These are phyloP conservation scores for cat (Felis catus) DNA, from an alignment of 2,113 vertebrate genomes.

Conservation along the genomic window DNA sequence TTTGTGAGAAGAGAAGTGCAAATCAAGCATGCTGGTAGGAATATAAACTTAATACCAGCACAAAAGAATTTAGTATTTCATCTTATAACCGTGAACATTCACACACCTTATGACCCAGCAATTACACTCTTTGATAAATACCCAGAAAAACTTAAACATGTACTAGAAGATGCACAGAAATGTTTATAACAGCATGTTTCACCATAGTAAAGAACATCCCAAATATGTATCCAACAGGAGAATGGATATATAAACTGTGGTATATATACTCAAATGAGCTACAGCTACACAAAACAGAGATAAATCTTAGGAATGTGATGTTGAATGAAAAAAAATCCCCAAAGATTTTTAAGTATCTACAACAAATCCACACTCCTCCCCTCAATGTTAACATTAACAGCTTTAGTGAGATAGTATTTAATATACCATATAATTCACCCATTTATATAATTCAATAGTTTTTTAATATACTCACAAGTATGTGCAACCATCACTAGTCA, in stretches of 20 bases:
- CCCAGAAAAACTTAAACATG: not conserved
- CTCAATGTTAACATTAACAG: not conserved
- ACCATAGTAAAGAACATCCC: not conserved
- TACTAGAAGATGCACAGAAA: not conserved
- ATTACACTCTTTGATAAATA: not conserved
- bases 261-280: not conserved
- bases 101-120: not conserved
- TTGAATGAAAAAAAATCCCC: not conserved
- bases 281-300: not conserved
- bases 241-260: not conserved
- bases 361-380: not conserved
- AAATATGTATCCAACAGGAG: not conserved
- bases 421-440: not conserved
- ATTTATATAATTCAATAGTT: not conserved
- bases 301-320: not conserved
- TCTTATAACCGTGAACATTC: not conserved
- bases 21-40: not conserved
- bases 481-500: not conserved
- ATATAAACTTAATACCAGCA: not conserved
- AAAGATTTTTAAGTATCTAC: not conserved
- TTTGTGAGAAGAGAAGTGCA: not conserved
- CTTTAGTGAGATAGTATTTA: not conserved
- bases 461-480: not conserved
- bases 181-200: not conserved
- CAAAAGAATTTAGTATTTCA: not conserved